Evolutionary conservation across 2,113 vertebrate species (phyloP).

Genomic region (Eretmochelys imbricata): DNA sequence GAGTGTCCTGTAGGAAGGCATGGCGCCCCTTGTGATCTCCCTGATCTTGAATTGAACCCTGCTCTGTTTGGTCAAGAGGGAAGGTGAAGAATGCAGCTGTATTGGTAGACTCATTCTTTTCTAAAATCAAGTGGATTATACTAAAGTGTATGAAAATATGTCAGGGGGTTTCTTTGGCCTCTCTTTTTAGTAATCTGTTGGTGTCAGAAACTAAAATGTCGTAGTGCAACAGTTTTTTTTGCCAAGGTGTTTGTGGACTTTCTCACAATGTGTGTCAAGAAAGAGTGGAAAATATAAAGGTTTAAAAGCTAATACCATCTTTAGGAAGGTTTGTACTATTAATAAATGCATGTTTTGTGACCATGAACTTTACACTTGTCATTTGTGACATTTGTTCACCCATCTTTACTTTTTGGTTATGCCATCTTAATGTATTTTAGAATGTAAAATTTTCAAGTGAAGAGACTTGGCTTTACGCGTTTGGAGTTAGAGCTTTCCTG

Average conservation of each 20-base stretch:
- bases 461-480: neutral
- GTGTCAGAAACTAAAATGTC: neutral
- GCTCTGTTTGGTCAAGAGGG: neutral
- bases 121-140: neutral
- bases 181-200: neutral
- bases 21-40: neutral
- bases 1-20: neutral
- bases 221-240: neutral
- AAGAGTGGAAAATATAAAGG: neutral
- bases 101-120: neutral
- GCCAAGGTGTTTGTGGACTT: neutral
- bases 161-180: neutral
- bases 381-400: neutral
- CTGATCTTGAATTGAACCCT: neutral
- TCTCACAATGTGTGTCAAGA: neutral
- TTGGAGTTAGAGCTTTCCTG: neutral
- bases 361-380: rapidly evolving
- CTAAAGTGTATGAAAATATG: neutral
- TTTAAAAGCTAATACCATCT: neutral
- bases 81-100: neutral
- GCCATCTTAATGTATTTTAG: neutral
- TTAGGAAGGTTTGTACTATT: neutral
- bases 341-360: neutral
- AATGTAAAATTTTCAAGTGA: neutral
- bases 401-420: neutral